Base-by-base conservation (phyloP, 1,140 invertebrate species). In the Cydia splendana region DNA sequence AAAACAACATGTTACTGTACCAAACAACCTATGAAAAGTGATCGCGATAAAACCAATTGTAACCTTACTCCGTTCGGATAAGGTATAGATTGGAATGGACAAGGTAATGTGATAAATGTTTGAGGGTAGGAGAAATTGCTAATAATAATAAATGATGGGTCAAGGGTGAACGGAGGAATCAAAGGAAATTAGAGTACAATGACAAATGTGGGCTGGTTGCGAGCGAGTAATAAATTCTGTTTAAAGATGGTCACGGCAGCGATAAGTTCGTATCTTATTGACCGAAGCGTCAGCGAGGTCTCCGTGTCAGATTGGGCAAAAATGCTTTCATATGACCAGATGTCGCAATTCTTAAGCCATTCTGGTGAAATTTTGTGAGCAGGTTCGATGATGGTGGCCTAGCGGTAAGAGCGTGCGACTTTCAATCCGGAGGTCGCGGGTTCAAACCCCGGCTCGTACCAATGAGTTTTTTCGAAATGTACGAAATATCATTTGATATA, bases 101-200 rank as follows among this genome's bases (percentile, higher is more conserved):
- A 24, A 53, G 30, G 57, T 20, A 62, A 20, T 18, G 65, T 77
- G 65, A 78, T 85, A 73, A 75, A 77, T 82, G 12, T 84, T 84
- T 75, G 42, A 57, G 73, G 51, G 74, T 57, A 65, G 53, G 74
- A 80, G 80, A 79, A 83, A 83, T 83, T 81, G 83, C 82, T 88
- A 88, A 91, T 85, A 84, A 85, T 85, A 87, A 88, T 83, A 88
- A 88, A 90, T 87, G 87, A 87, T 87, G 83, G 87, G 87, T 90
- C 88, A 92, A 91, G 89, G 89, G 87, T 91, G 86, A 88, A 89
- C 69, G 82, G 79, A 84, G 80, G 81, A 89, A 85, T 88, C 87
- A 82, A 82, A 84, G 84, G 83, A 85, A 90, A 90, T 90, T 87
- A 87, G 82, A 81, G 82, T 65, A 65, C 62, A 42, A 53, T 65